phyloP scores from a whole-genome alignment of 2,888 invertebrate genomes.

The Drosophila percnosoma region DNA sequence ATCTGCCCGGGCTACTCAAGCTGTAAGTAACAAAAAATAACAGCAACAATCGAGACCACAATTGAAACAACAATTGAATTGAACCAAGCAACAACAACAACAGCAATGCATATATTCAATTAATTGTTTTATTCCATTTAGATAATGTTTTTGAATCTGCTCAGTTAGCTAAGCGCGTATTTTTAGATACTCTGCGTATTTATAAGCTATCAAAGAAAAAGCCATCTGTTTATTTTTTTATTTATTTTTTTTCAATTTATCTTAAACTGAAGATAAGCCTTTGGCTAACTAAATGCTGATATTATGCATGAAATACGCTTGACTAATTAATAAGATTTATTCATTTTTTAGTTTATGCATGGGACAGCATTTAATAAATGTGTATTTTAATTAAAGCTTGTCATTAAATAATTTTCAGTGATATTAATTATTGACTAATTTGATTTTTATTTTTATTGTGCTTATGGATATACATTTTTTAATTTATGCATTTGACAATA shows the following conservation, averaged over 20 bases:
- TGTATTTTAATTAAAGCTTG: not conserved
- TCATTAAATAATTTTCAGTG: not conserved
- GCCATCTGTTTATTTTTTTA: conserved; percentile 23
- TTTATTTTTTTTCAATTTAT: conserved; percentile 7
- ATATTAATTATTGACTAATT: not conserved
- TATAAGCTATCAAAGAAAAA: conserved; percentile 15
- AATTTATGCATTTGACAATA: not conserved
- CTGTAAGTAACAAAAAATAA: conserved; percentile 84
- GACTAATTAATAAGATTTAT: not conserved
- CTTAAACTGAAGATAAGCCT: conserved; percentile 10
- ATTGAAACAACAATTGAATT: not conserved
- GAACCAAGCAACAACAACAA: not conserved
- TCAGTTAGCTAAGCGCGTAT: conserved; percentile 15
- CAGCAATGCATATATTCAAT: conserved; percentile 1
- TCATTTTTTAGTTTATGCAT: not conserved
- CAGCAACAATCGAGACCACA: not conserved
- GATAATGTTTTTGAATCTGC: conserved; percentile 35
- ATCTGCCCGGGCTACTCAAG: conserved; percentile 85
- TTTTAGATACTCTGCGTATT: conserved; percentile 29
- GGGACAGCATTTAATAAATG: not conserved
- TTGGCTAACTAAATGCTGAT: conserved; percentile 7
- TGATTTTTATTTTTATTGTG: too few relatives aligned
- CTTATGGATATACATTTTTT: not conserved
- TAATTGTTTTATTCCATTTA: conserved; percentile 31
- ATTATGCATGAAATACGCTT: not conserved